Percentiles rank a stretch among this genome's conserved stretches.
phyloP scores from a whole-genome alignment of 2,113 vertebrate genomes.

The Tyrannus savana region DNA sequence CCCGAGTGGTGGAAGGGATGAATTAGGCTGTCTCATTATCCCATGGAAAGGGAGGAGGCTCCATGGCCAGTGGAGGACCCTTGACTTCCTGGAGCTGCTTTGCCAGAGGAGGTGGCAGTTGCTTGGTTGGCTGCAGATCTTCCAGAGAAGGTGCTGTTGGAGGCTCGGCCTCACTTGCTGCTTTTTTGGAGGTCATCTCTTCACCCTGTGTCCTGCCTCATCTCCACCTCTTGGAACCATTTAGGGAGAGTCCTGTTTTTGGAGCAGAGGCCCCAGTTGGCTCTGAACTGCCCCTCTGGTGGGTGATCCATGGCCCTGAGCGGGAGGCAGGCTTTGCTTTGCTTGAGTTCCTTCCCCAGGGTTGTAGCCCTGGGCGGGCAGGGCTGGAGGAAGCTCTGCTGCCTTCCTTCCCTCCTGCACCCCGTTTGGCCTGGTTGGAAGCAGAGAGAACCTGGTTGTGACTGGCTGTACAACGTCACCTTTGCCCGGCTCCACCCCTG shows the following conservation, averaged over 20 bases:
- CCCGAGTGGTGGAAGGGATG: not conserved
- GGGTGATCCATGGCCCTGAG: not conserved
- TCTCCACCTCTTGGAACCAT: not conserved
- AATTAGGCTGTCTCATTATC: not conserved
- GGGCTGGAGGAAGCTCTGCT: not conserved
- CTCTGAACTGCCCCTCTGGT: not conserved
- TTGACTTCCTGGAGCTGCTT: not conserved
- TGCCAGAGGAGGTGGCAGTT: not conserved
- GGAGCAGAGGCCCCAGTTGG: not conserved
- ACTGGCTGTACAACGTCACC: not conserved
- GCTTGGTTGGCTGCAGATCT: not conserved
- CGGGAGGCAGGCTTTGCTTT: not conserved
- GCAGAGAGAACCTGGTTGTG: not conserved
- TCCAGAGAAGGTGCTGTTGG: not conserved
- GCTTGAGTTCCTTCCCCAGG: not conserved
- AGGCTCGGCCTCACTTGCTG: not conserved
- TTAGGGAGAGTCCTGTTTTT: not conserved
- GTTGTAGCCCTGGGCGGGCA: not conserved
- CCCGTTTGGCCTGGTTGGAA: not conserved
- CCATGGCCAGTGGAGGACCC: accelerated
- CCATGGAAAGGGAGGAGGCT: not conserved
- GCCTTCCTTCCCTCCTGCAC: not conserved
- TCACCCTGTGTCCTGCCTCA: not conserved
- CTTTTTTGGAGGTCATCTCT: not conserved
- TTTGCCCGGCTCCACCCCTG: not conserved